phyloP scores from a whole-genome alignment of 2,113 vertebrate genomes.

The Nyctibius bracteatus region DNA sequence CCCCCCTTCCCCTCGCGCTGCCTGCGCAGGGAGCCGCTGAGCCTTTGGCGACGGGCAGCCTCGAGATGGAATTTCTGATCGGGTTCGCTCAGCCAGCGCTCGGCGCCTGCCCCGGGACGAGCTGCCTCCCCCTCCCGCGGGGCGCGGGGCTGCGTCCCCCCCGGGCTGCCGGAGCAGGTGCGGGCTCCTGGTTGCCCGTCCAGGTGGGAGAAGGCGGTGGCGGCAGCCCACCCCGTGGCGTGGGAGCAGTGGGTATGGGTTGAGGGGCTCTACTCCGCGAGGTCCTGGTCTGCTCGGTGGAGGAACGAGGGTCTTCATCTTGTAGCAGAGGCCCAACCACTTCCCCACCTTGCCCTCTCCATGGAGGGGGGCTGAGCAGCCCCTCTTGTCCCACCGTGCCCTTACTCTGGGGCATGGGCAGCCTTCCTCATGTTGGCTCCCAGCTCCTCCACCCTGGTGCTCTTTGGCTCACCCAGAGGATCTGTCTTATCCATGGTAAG shows the following conservation, averaged over 20 bases:
- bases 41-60: slow-evolving; percentile 45
- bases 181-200: rapidly evolving
- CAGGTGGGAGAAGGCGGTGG: neutral
- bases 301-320: neutral
- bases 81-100: slow-evolving; percentile 15
- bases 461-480: neutral
- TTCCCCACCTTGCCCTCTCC: neutral
- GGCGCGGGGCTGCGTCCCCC: rapidly evolving
- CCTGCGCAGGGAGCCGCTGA: slow-evolving; percentile 13
- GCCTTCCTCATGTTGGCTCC: neutral
- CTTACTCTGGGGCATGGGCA: neutral
- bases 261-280: rapidly evolving
- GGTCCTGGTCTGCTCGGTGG: neutral
- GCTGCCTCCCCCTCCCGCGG: neutral
- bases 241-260: rapidly evolving
- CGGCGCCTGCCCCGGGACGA: neutral
- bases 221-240: neutral
- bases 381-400: rapidly evolving
- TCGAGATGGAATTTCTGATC: slow-evolving; percentile 58
- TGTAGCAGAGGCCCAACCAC: neutral
- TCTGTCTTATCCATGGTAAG: rapidly evolving
- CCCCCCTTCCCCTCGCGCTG: slow-evolving; percentile 20
- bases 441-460: neutral
- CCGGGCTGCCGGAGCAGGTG: neutral
- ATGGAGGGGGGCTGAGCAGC: neutral